These are phyloP conservation scores for Drosophila miranda DNA, from an alignment of 1,140 invertebrate species.

Conservation along the genomic window DNA sequence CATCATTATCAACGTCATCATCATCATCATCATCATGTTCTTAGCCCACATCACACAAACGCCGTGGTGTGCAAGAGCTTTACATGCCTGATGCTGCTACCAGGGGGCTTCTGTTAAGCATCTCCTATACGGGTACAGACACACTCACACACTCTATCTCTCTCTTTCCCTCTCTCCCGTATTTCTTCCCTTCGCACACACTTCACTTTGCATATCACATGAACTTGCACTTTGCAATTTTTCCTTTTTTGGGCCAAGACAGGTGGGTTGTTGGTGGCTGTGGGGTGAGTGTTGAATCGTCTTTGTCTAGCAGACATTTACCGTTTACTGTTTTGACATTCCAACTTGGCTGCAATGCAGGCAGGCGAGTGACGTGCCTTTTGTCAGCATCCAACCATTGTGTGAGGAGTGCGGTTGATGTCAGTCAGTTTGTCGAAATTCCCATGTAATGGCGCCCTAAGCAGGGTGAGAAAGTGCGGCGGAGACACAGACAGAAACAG, in stretches of 20 bases:
- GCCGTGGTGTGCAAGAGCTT: conserved; percentile 33
- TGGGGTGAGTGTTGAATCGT: conserved; percentile 21
- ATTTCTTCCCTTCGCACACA: conserved; percentile 16
- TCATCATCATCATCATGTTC: conserved; percentile 27
- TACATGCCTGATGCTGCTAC: conserved; percentile 14
- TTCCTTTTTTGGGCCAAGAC: conserved; percentile 45
- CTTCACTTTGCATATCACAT: conserved; percentile 75
- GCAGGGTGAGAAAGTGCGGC: conserved; percentile 11
- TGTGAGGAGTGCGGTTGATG: conserved; percentile 47
- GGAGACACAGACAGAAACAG: no score
- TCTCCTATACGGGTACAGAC: neutral
- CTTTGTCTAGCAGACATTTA: conserved; percentile 69
- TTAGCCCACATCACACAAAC: conserved; percentile 44
- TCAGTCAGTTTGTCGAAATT: conserved; percentile 41
- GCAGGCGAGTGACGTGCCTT: conserved; percentile 56
- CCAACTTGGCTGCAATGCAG: conserved; percentile 57
- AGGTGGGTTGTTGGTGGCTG: conserved; percentile 23
- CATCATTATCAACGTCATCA: conserved; percentile 19
- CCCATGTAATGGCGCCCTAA: neutral
- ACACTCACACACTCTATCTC: neutral
- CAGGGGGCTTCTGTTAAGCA: conserved; percentile 42
- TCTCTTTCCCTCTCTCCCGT: neutral
- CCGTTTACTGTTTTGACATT: conserved; percentile 74
- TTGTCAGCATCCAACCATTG: conserved; percentile 51
- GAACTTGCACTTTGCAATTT: conserved; percentile 74